Base-by-base conservation (phyloP, 2,888 invertebrate genomes). In the Thalpophila matura region DNA sequence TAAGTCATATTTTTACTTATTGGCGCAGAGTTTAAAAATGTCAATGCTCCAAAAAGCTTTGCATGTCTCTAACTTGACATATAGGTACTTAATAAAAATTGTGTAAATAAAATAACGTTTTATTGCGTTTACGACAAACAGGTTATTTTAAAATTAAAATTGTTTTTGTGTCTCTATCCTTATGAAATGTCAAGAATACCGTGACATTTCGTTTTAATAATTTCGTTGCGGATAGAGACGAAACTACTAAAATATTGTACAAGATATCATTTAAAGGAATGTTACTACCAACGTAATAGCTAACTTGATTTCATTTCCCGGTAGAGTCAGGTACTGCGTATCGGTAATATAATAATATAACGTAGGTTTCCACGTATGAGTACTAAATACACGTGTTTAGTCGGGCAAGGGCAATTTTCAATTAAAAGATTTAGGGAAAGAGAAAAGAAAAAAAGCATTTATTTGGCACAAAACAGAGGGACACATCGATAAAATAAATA, bases 181-280 rank as follows among this genome's bases (percentile, higher is more conserved):
- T 0, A 33, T 6, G 33, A 33, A 53, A 53, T 10, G 6, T 50
- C 7, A 29, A 38, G 2, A 7, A 2, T 0, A 12, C 14, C 7
- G 9, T 16, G 14, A 33, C 9, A 7, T 26, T 35, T 33, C 14
- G 16, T 14, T 18, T 10, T 31, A 14, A 18, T 24, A n/a, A 5
- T 16, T 26, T 24, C 18, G 7, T 5, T 29, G 37, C 4, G 16
- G 1, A 12, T 7, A 33, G 7, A 38, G 10, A 12, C 3, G 18
- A n/a, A 59, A 27, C 20, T 49, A 46, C 10, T 40, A 14, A 45
- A 54, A 55, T 38, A 10, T 27, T 14, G n/a, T 20, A 33, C 3
- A n/a, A n/a, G 6, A 33, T 24, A 47, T 35, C 12, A 47, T 59
- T 70, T 59, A 59, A 51, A 33, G 47, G 38, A 60, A 73, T 56